phyloP scores from a whole-genome alignment of 2,888 invertebrate species.

The Ochropleura leucogaster region DNA sequence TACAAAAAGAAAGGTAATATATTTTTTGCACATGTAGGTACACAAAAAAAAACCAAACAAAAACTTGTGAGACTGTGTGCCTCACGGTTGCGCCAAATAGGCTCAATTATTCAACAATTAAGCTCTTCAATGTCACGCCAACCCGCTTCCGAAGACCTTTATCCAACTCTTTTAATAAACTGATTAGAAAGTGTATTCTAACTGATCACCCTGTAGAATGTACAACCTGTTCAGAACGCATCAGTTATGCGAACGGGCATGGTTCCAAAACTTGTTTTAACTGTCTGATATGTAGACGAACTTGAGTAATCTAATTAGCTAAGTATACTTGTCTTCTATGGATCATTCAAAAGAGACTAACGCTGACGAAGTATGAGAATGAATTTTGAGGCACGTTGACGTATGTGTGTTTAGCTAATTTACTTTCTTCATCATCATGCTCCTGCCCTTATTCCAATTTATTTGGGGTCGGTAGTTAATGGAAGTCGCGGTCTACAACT shows the following conservation, averaged over 20 bases:
- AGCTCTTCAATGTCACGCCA: conserved; percentile 25
- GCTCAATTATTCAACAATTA: conserved; percentile 14
- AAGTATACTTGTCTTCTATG: background rate
- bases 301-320: background rate
- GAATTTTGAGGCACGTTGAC: background rate
- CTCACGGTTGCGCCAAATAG: no score
- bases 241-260: conserved; percentile 4
- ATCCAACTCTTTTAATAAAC: conserved; percentile 7
- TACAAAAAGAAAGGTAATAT: no score
- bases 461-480: no score
- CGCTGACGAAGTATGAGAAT: no score
- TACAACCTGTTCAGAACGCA: conserved; percentile 30
- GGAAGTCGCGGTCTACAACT: no score
- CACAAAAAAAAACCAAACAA: no score
- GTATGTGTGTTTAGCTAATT: background rate
- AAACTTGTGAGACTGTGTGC: no score
- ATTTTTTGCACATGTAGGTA: no score
- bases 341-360: background rate
- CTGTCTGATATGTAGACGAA: background rate
- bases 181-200: conserved; percentile 39
- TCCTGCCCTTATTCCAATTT: no score
- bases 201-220: conserved; percentile 27
- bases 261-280: conserved; percentile 25
- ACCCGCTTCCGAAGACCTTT: conserved; percentile 14
- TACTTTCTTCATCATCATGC: no score